A percentile compares a stretch with the other conserved stretches of the same genome.
phyloP scores from a whole-genome alignment of 2,888 invertebrate genomes.

The Stictocephala bisonia region DNA sequence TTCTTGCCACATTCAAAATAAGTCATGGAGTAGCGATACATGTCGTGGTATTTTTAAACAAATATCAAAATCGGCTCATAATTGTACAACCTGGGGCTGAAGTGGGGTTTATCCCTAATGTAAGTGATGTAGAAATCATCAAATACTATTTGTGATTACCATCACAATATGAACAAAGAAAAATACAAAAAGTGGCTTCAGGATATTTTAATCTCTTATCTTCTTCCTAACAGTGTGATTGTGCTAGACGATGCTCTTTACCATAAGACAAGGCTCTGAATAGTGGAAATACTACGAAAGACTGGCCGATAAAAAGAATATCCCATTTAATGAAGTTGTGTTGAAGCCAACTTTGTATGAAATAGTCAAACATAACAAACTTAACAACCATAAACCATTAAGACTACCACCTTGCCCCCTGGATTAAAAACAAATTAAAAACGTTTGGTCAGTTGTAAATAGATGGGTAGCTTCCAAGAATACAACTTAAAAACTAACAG shows the following conservation, averaged over 20 bases:
- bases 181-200: slow-evolving; percentile 27
- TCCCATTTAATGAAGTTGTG: not conserved
- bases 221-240: slow-evolving; percentile 24
- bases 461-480: not conserved
- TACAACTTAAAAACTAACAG: not conserved
- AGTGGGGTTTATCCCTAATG: slow-evolving; percentile 23
- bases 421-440: slow-evolving; percentile 7
- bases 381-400: not conserved
- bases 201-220: slow-evolving; percentile 22
- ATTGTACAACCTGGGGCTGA: slow-evolving; percentile 36
- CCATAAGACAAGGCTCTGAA: slow-evolving; percentile 38
- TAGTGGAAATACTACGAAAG: not conserved
- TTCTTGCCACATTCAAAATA: not conserved
- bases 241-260: slow-evolving; percentile 35
- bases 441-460: not conserved
- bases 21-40: slow-evolving; percentile 7
- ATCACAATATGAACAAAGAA: slow-evolving; percentile 28
- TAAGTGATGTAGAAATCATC: slow-evolving; percentile 32
- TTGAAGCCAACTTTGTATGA: slow-evolving; percentile 7
- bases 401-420: slow-evolving; percentile 37
- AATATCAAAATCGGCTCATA: slow-evolving; percentile 28
- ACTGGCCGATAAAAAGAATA: slow-evolving; percentile 8
- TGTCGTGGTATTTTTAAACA: not conserved
- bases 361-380: not conserved
- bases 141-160: slow-evolving; percentile 27